Conservation (phyloP, 2,113 vertebrate species). For the Thalassarche chlororhynchos region DNA sequence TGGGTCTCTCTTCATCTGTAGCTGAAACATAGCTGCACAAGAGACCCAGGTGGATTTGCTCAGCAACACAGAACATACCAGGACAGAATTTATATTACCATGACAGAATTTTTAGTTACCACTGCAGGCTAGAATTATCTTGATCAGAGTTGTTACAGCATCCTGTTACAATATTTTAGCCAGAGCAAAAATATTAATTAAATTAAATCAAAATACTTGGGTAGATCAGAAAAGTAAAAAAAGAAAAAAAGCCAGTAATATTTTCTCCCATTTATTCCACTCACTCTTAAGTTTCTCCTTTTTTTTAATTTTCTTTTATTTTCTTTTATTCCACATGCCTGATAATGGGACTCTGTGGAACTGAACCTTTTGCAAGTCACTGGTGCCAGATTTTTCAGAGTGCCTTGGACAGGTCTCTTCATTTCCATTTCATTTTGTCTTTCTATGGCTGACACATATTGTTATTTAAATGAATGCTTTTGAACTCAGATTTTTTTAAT, state of each 20-base stretch:
- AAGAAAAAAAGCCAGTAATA: neutral
- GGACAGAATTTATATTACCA: neutral
- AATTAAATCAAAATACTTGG: neutral
- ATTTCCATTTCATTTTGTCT: neutral
- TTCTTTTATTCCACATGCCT: neutral
- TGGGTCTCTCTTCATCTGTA: neutral
- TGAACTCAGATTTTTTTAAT: neutral
- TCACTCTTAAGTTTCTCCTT: neutral
- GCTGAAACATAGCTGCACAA: neutral
- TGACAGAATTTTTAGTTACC: neutral
- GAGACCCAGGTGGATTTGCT: neutral
- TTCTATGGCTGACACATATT: neutral
- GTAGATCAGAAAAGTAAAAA: neutral
- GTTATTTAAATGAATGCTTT: conserved; percentile 19
- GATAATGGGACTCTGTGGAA: neutral
- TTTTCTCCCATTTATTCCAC: neutral
- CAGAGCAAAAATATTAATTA: neutral
- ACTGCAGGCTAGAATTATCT: neutral
- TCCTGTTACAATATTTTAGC: neutral
- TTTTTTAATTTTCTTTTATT: neutral
- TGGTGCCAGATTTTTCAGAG: neutral
- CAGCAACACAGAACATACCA: neutral
- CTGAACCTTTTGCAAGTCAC: neutral
- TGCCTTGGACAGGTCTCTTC: neutral
- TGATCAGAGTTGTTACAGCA: neutral